A percentile compares a stretch with the other conserved stretches of the same genome.
These are phyloP conservation scores for Cyprinella venusta DNA, from an alignment of 2,797 vertebrate species.

Conservation along the genomic window DNA sequence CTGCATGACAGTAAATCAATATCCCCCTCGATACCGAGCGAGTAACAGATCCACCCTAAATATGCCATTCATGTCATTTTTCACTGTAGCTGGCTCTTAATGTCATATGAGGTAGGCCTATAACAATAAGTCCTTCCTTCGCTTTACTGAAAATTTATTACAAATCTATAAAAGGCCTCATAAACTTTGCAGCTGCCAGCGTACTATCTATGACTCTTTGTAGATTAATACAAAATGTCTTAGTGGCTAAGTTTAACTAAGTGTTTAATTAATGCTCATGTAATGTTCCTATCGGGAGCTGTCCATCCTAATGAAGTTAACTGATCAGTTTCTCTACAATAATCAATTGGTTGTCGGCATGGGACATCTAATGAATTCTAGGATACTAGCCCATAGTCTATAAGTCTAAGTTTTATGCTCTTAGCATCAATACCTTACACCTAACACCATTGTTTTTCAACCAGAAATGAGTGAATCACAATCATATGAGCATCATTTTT, in stretches of 20 bases:
- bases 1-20: conserved; percentile 69
- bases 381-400: not conserved
- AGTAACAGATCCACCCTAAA: conserved; percentile 59
- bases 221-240: conserved; percentile 60
- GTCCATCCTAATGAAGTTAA: conserved; percentile 19
- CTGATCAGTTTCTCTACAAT: conserved; percentile 26
- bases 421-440: not conserved
- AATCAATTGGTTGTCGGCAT: conserved; percentile 13
- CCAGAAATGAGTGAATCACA: not conserved
- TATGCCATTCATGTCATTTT: conserved; percentile 58
- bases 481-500: not conserved
- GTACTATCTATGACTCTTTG: conserved; percentile 51
- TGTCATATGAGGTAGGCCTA: conserved; percentile 41
- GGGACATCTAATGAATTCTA: not conserved
- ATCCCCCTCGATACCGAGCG: conserved; percentile 54
- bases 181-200: conserved; percentile 70
- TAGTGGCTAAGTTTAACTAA: conserved; percentile 60
- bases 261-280: conserved; percentile 62
- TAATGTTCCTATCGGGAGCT: conserved; percentile 45
- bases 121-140: conserved; percentile 58
- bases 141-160: conserved; percentile 64
- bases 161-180: conserved; percentile 70
- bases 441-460: not conserved
- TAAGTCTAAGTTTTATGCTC: not conserved
- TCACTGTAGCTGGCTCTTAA: conserved; percentile 51